These are phyloP conservation scores for Zygogramma bicolorata DNA, from an alignment of 2,888 invertebrate genomes.

Conservation along the genomic window DNA sequence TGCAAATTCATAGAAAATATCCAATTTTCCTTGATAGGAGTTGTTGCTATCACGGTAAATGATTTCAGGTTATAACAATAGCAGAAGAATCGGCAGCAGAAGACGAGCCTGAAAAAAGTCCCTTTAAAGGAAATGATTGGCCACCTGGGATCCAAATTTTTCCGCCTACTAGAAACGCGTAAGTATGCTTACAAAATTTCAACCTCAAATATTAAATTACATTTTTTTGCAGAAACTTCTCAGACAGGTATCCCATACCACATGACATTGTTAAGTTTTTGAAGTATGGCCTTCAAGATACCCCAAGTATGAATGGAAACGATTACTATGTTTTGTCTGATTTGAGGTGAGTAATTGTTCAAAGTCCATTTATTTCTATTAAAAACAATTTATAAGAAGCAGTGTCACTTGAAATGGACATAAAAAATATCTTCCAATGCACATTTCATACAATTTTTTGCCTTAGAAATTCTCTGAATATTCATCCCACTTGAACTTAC, in stretches of 20 bases:
- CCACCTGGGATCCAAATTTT: not conserved
- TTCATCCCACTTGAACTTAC: too few relatives aligned
- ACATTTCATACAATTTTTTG: too few relatives aligned
- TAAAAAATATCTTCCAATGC: too few relatives aligned
- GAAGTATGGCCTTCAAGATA: slow-evolving; percentile 19
- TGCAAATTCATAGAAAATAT: too few relatives aligned
- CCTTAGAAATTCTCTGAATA: too few relatives aligned
- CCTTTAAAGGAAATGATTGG: slow-evolving; percentile 31
- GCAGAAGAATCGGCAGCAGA: too few relatives aligned
- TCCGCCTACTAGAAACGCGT: slow-evolving; percentile 8
- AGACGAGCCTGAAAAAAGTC: slow-evolving; percentile 11
- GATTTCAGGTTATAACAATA: slow-evolving; percentile 24
- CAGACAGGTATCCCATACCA: slow-evolving; percentile 9
- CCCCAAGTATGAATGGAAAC: not conserved
- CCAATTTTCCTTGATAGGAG: too few relatives aligned
- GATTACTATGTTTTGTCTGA: slow-evolving; percentile 3
- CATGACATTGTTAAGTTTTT: not conserved
- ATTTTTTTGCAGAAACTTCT: slow-evolving; percentile 6
- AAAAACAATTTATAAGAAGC: too few relatives aligned
- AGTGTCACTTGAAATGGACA: too few relatives aligned
- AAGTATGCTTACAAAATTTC: not conserved
- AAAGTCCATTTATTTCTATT: too few relatives aligned
- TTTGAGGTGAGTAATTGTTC: slow-evolving; percentile 19
- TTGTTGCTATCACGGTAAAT: not conserved
- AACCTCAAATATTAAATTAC: not conserved